These are phyloP conservation scores for Trichogramma pretiosum DNA, from an alignment of 1,140 invertebrate species.

Conservation along the genomic window DNA sequence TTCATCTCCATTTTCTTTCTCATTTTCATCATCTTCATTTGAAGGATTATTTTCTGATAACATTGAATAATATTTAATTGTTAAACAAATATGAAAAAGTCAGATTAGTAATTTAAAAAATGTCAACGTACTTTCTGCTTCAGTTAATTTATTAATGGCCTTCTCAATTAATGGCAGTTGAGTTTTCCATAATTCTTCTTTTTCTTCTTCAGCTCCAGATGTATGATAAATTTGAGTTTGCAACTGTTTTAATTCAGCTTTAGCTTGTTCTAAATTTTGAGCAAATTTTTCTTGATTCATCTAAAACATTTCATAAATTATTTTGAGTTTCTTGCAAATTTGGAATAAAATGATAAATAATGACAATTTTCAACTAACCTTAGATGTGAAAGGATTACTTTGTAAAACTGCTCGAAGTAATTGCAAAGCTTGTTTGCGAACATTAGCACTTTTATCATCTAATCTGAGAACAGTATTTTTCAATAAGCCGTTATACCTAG, in stretches of 20 bases:
- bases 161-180: slow-evolving; percentile 37
- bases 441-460: slow-evolving; percentile 66
- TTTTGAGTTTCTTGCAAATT: not conserved
- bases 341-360: not conserved
- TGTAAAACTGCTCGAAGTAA: slow-evolving; percentile 65
- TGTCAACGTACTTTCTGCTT: slow-evolving; percentile 23
- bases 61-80: not conserved
- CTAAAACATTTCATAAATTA: slow-evolving; percentile 26
- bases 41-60: slow-evolving; percentile 19
- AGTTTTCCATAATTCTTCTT: slow-evolving; percentile 38
- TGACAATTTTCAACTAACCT: slow-evolving; percentile 35
- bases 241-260: slow-evolving; percentile 50
- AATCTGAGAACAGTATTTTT: slow-evolving; percentile 57
- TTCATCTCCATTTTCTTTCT: slow-evolving; percentile 25
- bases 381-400: slow-evolving; percentile 65
- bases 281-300: slow-evolving; percentile 52
- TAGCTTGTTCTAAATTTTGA: slow-evolving; percentile 49
- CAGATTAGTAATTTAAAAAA: slow-evolving; percentile 7
- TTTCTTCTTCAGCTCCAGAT: slow-evolving; percentile 35
- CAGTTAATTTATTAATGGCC: slow-evolving; percentile 37
- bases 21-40: slow-evolving; percentile 13
- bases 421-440: slow-evolving; percentile 70
- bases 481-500: slow-evolving; percentile 54
- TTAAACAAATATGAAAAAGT: not conserved
- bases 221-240: slow-evolving; percentile 45